Conservation (phyloP, 2,797 vertebrate species). For the Ammospiza maritima region DNA sequence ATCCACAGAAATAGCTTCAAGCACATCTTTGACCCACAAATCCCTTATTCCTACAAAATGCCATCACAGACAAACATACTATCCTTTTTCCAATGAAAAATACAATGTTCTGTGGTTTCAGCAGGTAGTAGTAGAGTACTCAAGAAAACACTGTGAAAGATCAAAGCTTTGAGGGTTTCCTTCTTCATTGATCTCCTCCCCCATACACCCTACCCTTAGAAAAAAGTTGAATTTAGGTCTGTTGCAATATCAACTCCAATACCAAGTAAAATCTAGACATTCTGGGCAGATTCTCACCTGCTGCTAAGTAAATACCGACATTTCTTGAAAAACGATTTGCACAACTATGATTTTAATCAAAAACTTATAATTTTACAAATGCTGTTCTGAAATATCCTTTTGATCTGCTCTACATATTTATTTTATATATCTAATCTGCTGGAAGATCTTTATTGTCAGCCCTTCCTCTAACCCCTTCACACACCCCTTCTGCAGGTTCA, state of each 20-base stretch:
- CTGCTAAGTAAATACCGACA: constrained; percentile 26
- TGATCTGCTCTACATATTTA: not conserved
- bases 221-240: not conserved
- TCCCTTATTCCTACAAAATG: not conserved
- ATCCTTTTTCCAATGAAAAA: not conserved
- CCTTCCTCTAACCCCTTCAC: not conserved
- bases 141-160: not conserved
- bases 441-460: not conserved
- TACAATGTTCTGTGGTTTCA: not conserved
- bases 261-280: constrained; percentile 3
- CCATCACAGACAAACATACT: not conserved
- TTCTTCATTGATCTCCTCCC: not conserved
- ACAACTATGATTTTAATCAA: constrained; percentile 2
- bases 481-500: not conserved
- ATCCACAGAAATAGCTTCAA: not conserved
- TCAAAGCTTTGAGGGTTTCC: not conserved
- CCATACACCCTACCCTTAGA: fast-evolving
- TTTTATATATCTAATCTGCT: not conserved
- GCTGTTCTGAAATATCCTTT: not conserved
- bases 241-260: not conserved
- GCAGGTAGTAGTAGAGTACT: not conserved
- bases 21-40: not conserved
- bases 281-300: not conserved
- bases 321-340: constrained; percentile 36
- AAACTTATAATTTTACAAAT: not conserved